Evolutionary conservation across 37 sponge, comb jelly and placozoan genomes (phyloP).

Genomic region (Amphimedon queenslandica): DNA sequence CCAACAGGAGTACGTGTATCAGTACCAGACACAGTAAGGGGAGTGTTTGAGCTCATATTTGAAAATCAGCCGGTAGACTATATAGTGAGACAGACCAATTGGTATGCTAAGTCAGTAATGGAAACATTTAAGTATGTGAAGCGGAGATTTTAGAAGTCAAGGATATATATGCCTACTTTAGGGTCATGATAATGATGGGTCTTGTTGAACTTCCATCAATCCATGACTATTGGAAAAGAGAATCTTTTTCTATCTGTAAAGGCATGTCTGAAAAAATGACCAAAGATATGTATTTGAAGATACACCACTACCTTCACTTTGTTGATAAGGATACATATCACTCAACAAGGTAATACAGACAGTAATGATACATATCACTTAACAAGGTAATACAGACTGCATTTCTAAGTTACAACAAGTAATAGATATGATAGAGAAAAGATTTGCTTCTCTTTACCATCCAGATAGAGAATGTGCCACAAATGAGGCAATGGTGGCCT

Average conservation of each 20-base stretch:
- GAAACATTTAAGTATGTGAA: too few species aligned
- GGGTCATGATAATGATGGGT: slow-evolving; percentile 9
- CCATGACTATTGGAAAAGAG: slow-evolving; percentile 8
- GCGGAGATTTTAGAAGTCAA: too few species aligned
- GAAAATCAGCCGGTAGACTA: too few species aligned
- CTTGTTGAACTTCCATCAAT: not conserved
- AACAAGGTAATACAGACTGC: too few species aligned
- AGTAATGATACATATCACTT: not conserved
- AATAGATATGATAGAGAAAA: not conserved
- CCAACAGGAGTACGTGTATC: too few species aligned
- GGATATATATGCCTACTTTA: not conserved
- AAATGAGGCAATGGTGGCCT: slow-evolving; percentile 31
- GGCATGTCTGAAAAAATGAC: not conserved
- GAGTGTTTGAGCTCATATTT: too few species aligned
- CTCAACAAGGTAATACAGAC: too few species aligned
- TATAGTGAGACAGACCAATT: too few species aligned
- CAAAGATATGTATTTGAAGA: not conserved
- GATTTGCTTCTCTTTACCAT: slow-evolving; percentile 1
- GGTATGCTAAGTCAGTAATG: too few species aligned
- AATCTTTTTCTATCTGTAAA: not conserved
- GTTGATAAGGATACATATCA: not conserved
- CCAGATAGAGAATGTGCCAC: slow-evolving; percentile 8
- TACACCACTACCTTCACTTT: not conserved
- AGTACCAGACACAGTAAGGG: too few species aligned
- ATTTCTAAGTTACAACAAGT: too few species aligned